Base-by-base conservation (phyloP, 1,140 invertebrate species). In the Drosophila prosaltans region DNA sequence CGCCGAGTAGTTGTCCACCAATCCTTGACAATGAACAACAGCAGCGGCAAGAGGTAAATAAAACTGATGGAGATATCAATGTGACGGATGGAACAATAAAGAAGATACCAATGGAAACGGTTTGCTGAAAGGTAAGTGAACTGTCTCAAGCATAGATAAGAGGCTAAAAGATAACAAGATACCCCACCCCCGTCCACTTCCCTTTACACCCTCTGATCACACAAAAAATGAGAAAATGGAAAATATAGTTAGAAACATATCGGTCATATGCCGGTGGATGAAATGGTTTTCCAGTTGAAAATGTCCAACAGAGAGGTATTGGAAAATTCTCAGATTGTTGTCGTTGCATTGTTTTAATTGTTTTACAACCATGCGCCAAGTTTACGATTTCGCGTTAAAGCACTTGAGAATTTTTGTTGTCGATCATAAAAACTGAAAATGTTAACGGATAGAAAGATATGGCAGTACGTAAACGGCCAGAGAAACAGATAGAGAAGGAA, bases 71-170 rank as follows among this genome's bases (percentile, higher is more conserved):
- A 24, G 51, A n/a, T 11, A 66, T 80, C 36, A 48, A 51, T 51
- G 45, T 51, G 24, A 45, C 57, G 32, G 57, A 59, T 24, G 43
- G 24, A 11, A 39, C 36, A 40, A 69, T 36, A 3, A 58, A 78
- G 8, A 92, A 92, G 78, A 89, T 92, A 77, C 91, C 92, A 64
- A 93, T 94, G 93, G 94, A 94, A 89, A 94, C 94, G 36, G 93
- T 94, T 78, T 94, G 93, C 88, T 94, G 41, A 64, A 68, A 73
- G 77, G 74, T 80, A 64, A 73, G 77, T 64, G 26, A 58, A 57
- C 21, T 36, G 32, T 6, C 16, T 30, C 4, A 4, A 30, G n/a
- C 54, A 57, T 40, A 36, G 32, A 24, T 32, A 21, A 24, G 32
- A 36, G 6, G 6, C 63, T 11, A 10, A 65, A 65, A 45, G 41